Base-by-base conservation (phyloP, 2,797 vertebrate genomes). In the Manis crassicaudata region DNA sequence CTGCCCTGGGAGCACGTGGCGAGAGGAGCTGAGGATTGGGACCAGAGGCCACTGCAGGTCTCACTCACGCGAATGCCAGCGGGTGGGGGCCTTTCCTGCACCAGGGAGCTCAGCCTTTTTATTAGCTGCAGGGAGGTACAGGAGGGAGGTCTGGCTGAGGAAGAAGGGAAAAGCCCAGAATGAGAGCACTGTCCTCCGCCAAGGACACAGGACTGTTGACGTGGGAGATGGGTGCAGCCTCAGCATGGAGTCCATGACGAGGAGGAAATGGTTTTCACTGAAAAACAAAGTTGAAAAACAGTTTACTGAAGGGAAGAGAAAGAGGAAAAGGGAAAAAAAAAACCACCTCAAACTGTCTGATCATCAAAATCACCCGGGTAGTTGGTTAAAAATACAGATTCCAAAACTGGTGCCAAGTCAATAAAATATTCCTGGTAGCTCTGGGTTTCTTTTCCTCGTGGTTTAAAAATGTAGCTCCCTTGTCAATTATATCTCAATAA, bases 261-360 rank as follows among this genome's bases (percentile, higher is more conserved):
- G 75, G 80, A 98, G 94, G 97, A 97, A 98, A 96, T 37, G 95
- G 93, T 82, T 95, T 97, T 95, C 90, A 96, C 88, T 96, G 85
- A 98, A 97, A 97, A 97, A 82, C 82, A 97, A 97, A 97, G 94
- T 82, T 96, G 90, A 93, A 58, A 92, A 97, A 96, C 96, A 97
- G 95, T 98, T 98, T 98, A 94, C 97, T 92, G 62, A 94, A 96
- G 96, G 97, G 95, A 80, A 97, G 93, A 89, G 94, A 96, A 97
- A 95, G 29, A 88, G 88, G 93, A 6, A 23, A 50, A n/a, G 58
- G 65, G 65, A 23, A 29, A 32, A 3, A 1, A 2, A 25, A 25
- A 58, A 4, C 29, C 29, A 35, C 43, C 95, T 62, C 52, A 1
- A 95, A 97, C 60, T 97, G 98, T 92, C 97, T 97, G 76, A 95